Evolutionary conservation across 1,140 invertebrate species (phyloP).

Genomic region (Chlorops oryzae): DNA sequence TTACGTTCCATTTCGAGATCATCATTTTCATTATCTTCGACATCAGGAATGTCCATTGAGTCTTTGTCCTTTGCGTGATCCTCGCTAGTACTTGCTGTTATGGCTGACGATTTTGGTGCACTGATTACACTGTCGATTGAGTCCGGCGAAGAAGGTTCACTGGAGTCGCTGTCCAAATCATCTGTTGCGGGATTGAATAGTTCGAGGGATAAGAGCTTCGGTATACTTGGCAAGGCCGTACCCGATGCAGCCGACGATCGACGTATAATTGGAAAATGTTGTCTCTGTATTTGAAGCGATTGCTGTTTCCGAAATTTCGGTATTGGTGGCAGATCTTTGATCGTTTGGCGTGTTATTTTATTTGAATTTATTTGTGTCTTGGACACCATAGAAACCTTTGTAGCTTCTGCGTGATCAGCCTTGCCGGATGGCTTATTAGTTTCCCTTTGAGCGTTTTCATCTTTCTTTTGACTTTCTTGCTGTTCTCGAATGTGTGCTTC

Average conservation of each 20-base stretch:
- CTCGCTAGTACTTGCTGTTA: constrained; percentile 13
- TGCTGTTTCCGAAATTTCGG: constrained; percentile 57
- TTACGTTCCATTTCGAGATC: constrained; percentile 18
- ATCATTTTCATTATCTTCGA: constrained; percentile 4
- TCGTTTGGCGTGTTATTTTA: constrained; percentile 54
- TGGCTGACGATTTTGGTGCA: constrained; percentile 42
- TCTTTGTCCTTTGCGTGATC: constrained; percentile 21
- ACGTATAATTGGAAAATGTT: constrained; percentile 58
- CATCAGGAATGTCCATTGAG: neutral
- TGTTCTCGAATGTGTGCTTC: constrained; percentile 41
- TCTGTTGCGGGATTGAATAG: constrained; percentile 86
- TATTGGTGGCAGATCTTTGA: constrained; percentile 55
- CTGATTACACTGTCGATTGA: constrained; percentile 80
- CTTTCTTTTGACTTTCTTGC: constrained; percentile 21
- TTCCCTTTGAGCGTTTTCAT: too few species aligned
- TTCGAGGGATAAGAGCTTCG: constrained; percentile 70
- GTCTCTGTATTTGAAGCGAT: constrained; percentile 38
- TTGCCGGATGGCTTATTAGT: neutral
- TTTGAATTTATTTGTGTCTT: constrained; percentile 4
- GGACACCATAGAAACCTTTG: neutral
- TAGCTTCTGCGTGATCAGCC: constrained; percentile 1
- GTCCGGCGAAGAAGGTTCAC: constrained; percentile 77
- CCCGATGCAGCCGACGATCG: constrained; percentile 50
- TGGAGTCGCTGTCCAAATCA: constrained; percentile 83
- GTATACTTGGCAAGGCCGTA: constrained; percentile 47